Conservation (phyloP, 2,113 vertebrate genomes). For the Cebus imitator region DNA sequence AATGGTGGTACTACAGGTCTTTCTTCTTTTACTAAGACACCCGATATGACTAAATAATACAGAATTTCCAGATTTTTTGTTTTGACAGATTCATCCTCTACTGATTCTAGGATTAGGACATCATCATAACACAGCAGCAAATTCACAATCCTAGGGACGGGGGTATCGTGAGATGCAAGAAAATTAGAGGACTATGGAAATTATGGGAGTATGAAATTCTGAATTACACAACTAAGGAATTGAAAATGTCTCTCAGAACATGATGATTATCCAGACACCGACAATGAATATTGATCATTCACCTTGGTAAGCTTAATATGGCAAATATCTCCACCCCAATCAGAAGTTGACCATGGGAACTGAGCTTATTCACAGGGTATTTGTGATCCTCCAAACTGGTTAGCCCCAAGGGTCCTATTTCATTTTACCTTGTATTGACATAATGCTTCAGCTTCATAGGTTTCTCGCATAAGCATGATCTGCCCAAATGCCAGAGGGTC, state of each 20-base stretch:
- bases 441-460: neutral
- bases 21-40: neutral
- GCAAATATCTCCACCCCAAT: neutral
- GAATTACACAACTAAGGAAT: neutral
- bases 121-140: neutral
- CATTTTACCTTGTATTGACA: neutral
- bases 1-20: neutral
- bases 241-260: neutral
- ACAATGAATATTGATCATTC: neutral
- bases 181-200: neutral
- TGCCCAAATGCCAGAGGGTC: neutral
- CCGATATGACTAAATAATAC: neutral
- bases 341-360: neutral
- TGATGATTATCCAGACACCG: neutral
- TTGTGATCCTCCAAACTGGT: neutral
- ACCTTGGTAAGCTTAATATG: neutral
- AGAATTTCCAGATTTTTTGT: neutral
- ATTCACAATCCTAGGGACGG: neutral
- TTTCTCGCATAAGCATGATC: neutral
- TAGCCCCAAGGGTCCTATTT: neutral
- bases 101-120: neutral
- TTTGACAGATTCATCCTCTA: neutral
- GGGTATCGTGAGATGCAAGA: neutral
- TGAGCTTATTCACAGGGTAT: neutral
- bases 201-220: neutral